Evolutionary conservation across 2,888 invertebrate species (phyloP).

Genomic region (Noctua fimbriata): DNA sequence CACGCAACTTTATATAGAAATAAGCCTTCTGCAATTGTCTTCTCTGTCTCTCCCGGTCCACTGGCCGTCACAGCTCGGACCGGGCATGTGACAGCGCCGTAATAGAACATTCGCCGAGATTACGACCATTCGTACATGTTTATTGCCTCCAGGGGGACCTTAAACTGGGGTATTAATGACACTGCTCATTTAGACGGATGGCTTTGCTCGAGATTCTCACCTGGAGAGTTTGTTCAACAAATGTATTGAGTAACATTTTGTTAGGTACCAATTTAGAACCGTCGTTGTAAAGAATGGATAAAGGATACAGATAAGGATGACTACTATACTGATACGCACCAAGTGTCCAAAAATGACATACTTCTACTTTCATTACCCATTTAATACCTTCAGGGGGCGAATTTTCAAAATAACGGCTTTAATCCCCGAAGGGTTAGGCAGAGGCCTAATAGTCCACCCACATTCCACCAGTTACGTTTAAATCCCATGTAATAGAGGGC

Average conservation of each 20-base stretch:
- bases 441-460: no score
- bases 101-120: constrained; percentile 62
- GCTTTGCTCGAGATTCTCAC: neutral
- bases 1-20: neutral
- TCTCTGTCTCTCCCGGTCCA: neutral
- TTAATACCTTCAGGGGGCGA: neutral
- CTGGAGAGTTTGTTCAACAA: constrained; percentile 16
- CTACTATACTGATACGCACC: neutral
- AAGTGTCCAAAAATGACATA: neutral
- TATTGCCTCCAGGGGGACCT: constrained; percentile 51
- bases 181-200: constrained; percentile 50
- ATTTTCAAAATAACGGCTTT: neutral
- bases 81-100: constrained; percentile 36
- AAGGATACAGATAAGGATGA: neutral
- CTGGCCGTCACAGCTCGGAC: constrained; percentile 32
- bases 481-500: no score
- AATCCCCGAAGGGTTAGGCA: no score
- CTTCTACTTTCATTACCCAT: neutral
- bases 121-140: constrained; percentile 54
- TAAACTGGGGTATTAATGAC: constrained; percentile 47
- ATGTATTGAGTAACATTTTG: constrained; percentile 13
- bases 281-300: neutral
- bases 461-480: no score
- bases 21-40: constrained; percentile 20
- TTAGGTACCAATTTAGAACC: neutral